Percentiles rank a stretch among this genome's conserved stretches.
Conservation (phyloP, 2,888 invertebrate species). For the Diogma glabrata region DNA sequence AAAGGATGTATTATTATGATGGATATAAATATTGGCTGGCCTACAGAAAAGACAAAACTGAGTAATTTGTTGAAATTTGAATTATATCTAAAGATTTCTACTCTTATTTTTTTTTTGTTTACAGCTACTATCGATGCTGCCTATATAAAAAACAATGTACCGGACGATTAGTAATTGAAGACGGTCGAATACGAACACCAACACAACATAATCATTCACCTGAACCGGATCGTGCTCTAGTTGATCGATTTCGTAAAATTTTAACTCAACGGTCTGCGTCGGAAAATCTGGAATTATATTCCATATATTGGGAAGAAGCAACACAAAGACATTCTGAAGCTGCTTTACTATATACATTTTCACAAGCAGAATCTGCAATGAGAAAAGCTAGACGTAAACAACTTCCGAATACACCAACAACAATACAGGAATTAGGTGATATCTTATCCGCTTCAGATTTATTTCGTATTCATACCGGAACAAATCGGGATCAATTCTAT, state of each 20-base stretch:
- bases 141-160: constrained; percentile 22
- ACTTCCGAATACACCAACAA: constrained; percentile 21
- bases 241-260: constrained; percentile 24
- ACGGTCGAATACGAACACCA: constrained; percentile 20
- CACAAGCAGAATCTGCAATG: constrained; percentile 25
- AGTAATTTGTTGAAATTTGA: constrained; percentile 17
- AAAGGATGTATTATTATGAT: constrained; percentile 19
- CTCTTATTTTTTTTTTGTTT: not conserved
- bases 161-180: constrained; percentile 21
- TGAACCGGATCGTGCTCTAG: constrained; percentile 21
- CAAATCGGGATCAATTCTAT: constrained; percentile 22
- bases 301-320: constrained; percentile 25
- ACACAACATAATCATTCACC: constrained; percentile 23
- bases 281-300: constrained; percentile 21
- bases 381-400: constrained; percentile 24
- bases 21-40: constrained; percentile 26
- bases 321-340: constrained; percentile 23
- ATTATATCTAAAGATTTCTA: not conserved
- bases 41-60: constrained; percentile 21
- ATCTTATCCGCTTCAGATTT: constrained; percentile 21
- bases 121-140: constrained; percentile 24
- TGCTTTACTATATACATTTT: constrained; percentile 23
- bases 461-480: constrained; percentile 23
- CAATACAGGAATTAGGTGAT: constrained; percentile 20
- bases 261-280: constrained; percentile 22